A percentile compares a stretch with the other conserved stretches of the same genome.
phyloP scores from a whole-genome alignment of 2,113 vertebrate genomes.

The Piaya cayana region DNA sequence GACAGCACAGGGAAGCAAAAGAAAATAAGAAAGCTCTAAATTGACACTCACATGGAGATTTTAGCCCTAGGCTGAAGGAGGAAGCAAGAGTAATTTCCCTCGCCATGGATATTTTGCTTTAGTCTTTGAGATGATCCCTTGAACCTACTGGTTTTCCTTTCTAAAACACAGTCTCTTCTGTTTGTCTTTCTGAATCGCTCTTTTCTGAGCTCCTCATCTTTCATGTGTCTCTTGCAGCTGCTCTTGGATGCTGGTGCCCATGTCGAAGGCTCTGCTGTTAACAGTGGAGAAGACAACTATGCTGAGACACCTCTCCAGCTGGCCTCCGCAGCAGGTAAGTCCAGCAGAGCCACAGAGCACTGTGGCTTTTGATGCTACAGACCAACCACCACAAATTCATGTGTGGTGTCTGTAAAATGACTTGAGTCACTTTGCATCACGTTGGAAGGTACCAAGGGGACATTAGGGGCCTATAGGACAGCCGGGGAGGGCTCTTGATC shows the following conservation, averaged over 20 bases:
- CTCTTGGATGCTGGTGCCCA: slow-evolving; percentile 94
- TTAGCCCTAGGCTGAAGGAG: neutral
- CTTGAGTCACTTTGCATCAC: neutral
- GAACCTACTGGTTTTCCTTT: neutral
- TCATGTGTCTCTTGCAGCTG: slow-evolving; percentile 74
- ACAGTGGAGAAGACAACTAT: slow-evolving; percentile 88
- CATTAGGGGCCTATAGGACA: too few species aligned
- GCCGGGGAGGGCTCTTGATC: too few species aligned
- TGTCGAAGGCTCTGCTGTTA: slow-evolving; percentile 89
- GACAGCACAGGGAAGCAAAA: neutral
- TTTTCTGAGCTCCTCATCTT: neutral
- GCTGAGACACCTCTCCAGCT: slow-evolving; percentile 93
- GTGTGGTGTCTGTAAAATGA: rapidly evolving
- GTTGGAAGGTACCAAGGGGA: rapidly evolving
- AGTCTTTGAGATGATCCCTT: neutral
- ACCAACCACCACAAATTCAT: neutral
- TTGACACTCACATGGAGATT: neutral
- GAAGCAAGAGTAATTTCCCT: neutral
- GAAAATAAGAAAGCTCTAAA: neutral
- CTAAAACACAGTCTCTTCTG: neutral
- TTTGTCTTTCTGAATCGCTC: neutral
- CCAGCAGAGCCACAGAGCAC: neutral
- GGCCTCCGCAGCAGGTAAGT: slow-evolving; percentile 93
- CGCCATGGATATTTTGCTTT: neutral
- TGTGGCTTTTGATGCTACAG: neutral